Evolutionary conservation across 2,797 vertebrate species (phyloP), one percentile per base, ranked within the genome.

Genomic region (Hirundo rustica): DNA sequence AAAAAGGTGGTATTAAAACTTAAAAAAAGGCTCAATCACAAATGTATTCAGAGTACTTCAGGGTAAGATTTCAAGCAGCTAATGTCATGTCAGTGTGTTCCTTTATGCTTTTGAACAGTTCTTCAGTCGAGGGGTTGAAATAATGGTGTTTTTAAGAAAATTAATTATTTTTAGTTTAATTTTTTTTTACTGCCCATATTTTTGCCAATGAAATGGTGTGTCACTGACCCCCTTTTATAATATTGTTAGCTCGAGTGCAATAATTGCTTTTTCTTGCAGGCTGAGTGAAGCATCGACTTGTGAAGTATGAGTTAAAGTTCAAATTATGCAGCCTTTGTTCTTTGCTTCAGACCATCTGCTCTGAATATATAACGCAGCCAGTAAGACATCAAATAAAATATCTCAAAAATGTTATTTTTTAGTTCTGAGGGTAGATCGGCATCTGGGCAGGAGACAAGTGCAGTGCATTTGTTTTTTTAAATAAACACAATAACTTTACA

Each of bases 61-160:
- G 76, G 70, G 42, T 88, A 55, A 83, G 19, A 13, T 90, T 91
- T 95, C 74, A 93, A 86, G 81, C 72, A 95, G 86, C 71, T 90
- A 86, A 92, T 89, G 85, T 88, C 38, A 70, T 51, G 61, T 88
- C 78, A 88, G 75, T 83, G 68, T 90, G 88, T 85, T 84, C 16
- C 27, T 86, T 88, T 91, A 92, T 70, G 44, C 83, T 93, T 98
- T 97, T 91, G 88, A 98, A 96, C 95, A 91, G 83, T 88, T 96
- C 93, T 97, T 95, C 87, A 70, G 26, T 94, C 53, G 36, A 89
- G 72, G 95, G 92, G 19, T 77, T 95, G 89, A 97, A 97, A 97
- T 98, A 94, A 96, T 47, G 93, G 83, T 83, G 93, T 97, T 98
- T 98, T 98, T 97, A 98, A 97, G 91, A 95, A 97, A 98, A 98